Evolutionary conservation across 2,888 invertebrate species (phyloP), one percentile per base, ranked within the genome.

Genomic region (Conus canariensis): DNA sequence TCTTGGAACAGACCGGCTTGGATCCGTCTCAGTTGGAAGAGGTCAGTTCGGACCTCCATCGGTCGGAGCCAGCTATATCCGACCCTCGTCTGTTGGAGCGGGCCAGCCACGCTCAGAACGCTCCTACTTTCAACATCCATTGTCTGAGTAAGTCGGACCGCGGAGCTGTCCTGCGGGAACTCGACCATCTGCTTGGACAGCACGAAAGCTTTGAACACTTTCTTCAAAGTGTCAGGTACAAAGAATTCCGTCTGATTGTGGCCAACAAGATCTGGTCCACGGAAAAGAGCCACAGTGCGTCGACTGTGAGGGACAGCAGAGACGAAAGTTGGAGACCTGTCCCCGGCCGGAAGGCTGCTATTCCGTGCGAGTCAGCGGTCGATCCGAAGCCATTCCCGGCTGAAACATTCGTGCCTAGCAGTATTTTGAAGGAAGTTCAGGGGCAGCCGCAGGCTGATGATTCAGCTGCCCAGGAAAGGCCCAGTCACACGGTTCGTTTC

Each of bases 251-350:
- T 12, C 16, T 86, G 86, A 9, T 67, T 0, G 86, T 86, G 19
- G 86, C 86, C 19, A 86, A 86, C 67, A 86, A 64, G 67, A 60
- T 67, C 25, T 86, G 86, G 86, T 64, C 64, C 86, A 86, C 45
- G 19, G 64, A 86, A 64, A 10, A 64, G 16, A 19, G 30, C 19
- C 10, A 30, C 30, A 7, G 7, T 1, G 19, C 1, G 7, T 25
- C 60, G 60, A 85, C 7, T 58, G 83, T 83, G 56, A 12, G 30
- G 19, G 25, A 45, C 6, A 16, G 9, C 86, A 30, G 67, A 1
- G 59, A 12, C 4, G 9, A 45, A 85, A 1, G 45, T 3, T 0
- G n/a, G 22, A 9, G n/a, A n/a, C 74, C 22, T 22, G 22, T 74
- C 74, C 6, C 22, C 3, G 4, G 4, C 14, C 30, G 45, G 67